Evolutionary conservation across 1,140 invertebrate genomes (phyloP).

Genomic region (Dendroctonus ponderosae): DNA sequence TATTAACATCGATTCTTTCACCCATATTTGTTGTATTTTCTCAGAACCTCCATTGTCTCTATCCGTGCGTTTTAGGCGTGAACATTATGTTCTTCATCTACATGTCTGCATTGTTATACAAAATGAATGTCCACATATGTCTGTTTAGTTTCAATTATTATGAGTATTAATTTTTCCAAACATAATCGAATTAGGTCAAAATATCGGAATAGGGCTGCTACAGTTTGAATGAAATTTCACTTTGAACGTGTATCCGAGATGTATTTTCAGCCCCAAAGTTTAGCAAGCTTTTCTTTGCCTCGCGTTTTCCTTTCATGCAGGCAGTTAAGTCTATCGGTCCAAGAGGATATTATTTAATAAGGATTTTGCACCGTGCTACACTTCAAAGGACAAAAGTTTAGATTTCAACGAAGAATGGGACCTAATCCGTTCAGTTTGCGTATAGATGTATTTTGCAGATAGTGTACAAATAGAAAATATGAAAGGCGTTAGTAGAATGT

Average conservation of each 20-base stretch:
- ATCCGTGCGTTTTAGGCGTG: too few relatives aligned
- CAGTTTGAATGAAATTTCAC: conserved; percentile 20
- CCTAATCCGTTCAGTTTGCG: background rate
- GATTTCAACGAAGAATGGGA: conserved; percentile 5
- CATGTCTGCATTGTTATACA: too few relatives aligned
- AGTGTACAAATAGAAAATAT: background rate
- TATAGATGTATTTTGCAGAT: background rate
- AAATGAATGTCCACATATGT: too few relatives aligned
- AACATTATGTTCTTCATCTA: too few relatives aligned
- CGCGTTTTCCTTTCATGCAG: conserved; percentile 7
- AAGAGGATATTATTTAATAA: conserved; percentile 23
- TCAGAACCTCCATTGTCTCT: too few relatives aligned
- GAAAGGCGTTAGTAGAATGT: background rate
- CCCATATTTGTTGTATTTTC: too few relatives aligned
- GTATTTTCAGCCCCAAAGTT: conserved; percentile 16
- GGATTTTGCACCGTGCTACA: conserved; percentile 8
- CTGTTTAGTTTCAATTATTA: too few relatives aligned
- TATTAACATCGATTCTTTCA: too few relatives aligned
- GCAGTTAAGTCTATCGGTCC: conserved; percentile 23
- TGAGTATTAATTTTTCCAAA: too few relatives aligned
- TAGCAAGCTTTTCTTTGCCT: background rate
- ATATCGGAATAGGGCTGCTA: conserved; percentile 4
- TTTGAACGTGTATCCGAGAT: conserved; percentile 7
- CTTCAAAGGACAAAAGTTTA: conserved; percentile 4
- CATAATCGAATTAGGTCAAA: too few relatives aligned